Evolutionary conservation across 2,797 vertebrate species (phyloP), one percentile per base, ranked within the genome.

Genomic region (Hyperoplus immaculatus): DNA sequence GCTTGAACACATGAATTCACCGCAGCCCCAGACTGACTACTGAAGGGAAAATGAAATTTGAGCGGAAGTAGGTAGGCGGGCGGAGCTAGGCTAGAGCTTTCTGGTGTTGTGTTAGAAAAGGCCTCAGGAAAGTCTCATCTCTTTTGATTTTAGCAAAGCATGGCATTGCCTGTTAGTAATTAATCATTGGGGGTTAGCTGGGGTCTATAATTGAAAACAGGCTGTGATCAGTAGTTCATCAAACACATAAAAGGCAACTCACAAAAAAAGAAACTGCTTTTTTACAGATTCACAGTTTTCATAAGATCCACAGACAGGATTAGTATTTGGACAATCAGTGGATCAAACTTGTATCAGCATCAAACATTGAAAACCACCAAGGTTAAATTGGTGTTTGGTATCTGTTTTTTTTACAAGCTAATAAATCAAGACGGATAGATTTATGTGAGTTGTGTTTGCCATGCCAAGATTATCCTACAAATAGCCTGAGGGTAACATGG

Each of bases 141-240:
- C 77, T 88, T 21, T 92, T 88, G 89, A 88, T 87, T 90, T 81
- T 61, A 81, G 74, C 72, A 71, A 82, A 76, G 77, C 53, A 53
- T 74, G 61, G 80, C 56, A 36, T 81, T 57, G 78, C 83, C 92
- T 94, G 91, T 58, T 72, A 81, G 87, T 88, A 86, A 86, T 93
- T 92, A 90, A 93, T 93, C 78, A 58, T 72, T 38, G 71, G 78
- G 77, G 85, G 84, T 89, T 87, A 77, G 77, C 80, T 82, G 61
- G 58, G 77, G 77, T 62, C 78, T 78, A 53, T 93, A 93, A 95
- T 89, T 88, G 84, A 90, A 92, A 90, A 82, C 92, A 93, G 93
- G 69, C 77, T 6, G 21, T 16, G 57, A 80, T 78, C 65, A 60
- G 81, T 72, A 71, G 78, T 69, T 51, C 65, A 75, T 86, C 69